Base-by-base conservation (phyloP, 2,888 invertebrate species). In the Drosophila paranaensis region DNA sequence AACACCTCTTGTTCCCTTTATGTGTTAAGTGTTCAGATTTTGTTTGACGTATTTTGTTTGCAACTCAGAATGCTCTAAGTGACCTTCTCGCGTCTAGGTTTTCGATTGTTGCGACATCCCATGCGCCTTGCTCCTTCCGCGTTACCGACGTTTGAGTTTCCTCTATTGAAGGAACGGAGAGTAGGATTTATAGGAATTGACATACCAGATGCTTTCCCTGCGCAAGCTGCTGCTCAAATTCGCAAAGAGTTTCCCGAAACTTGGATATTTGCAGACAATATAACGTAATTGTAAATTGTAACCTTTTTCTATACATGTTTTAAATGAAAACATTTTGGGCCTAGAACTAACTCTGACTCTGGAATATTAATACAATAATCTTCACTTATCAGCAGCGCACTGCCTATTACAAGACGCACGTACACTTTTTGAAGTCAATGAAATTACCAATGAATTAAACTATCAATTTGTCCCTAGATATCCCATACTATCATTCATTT, bases 241-340 rank as follows among this genome's bases (percentile, higher is more conserved):
- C 45, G 40, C 16, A 53, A 42, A 27, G 39, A 58, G 35, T 65
- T 66, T 14, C 33, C 50, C 10, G 95, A 95, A 93, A 95, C 95
- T 70, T 95, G 95, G 95, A 93, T 95, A 84, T 95, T 95, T 94
- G 93, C 94, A 83, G 55, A 60, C n/a, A 60, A 58, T n/a, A 25
- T 27, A 42, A 73, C 14, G 72, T 69, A 78, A 68, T 37, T 71
- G 14, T 10, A 13, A n/a, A 63, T 27, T 69, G 25, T 9, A 10
- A 14, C 43, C 35, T 57, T 9, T 43, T 43, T 20, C 10, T 20
- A 11, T 45, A 10, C 42, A 27, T 54, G n/a, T 10, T 65, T 55
- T 39, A 8, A 37, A 39, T 43, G 13, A 14, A 37, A 42, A 10
- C 48, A 16, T 27, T 33, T 20, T 46, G n/a, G 46, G 37, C 11